Conservation (phyloP, 2,888 invertebrate species). For the Schizaphis graminum region DNA sequence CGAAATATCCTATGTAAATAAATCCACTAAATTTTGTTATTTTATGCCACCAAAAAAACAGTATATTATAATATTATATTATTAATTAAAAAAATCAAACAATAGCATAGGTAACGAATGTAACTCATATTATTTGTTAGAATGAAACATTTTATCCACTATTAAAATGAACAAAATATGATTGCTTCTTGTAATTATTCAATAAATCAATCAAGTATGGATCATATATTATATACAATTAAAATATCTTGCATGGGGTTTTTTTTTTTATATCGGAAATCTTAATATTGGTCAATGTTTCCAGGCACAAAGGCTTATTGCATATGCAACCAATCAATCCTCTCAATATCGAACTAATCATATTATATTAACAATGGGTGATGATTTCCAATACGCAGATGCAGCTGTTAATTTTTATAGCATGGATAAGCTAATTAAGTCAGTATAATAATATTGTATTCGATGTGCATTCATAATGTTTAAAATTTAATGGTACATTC, state of each 20-base stretch:
- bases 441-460: slow-evolving; percentile 62
- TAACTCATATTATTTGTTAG: not conserved
- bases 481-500: not conserved
- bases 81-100: too few relatives aligned
- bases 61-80: too few relatives aligned
- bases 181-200: not conserved
- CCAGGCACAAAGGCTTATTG: slow-evolving; percentile 46
- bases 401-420: slow-evolving; percentile 76
- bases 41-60: too few relatives aligned
- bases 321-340: slow-evolving; percentile 32
- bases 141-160: not conserved
- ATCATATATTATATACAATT: not conserved
- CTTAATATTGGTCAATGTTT: slow-evolving; percentile 17
- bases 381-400: slow-evolving; percentile 77
- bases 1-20: not conserved
- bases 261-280: not conserved
- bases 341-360: slow-evolving; percentile 73
- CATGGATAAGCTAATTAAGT: slow-evolving; percentile 74
- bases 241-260: not conserved
- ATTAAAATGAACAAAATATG: not conserved
- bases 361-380: slow-evolving; percentile 78
- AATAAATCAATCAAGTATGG: not conserved
- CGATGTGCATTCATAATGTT: not conserved
- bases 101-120: not conserved
- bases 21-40: not conserved